A percentile compares a stretch with the other conserved stretches of the same genome.
phyloP scores from a whole-genome alignment of 1,140 invertebrate species.

The Euura lappo region DNA sequence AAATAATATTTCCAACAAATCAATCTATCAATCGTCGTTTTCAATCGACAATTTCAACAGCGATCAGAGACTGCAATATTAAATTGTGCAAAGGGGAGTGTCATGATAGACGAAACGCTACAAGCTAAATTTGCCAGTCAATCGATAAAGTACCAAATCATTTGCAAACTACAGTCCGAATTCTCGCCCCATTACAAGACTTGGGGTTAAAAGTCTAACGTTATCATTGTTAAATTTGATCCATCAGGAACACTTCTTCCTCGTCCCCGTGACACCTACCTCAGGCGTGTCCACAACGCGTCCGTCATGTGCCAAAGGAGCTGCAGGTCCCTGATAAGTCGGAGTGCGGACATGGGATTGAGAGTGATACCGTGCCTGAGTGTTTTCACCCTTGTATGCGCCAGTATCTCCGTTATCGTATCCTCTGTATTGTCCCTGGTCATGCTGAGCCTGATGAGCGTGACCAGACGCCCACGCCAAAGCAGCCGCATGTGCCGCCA shows the following conservation, averaged over 20 bases:
- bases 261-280: constrained; percentile 18
- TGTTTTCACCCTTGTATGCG: constrained; percentile 28
- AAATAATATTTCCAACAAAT: no score
- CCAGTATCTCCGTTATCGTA: constrained; percentile 3
- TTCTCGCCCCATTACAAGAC: no score
- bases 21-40: no score
- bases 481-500: constrained; percentile 21
- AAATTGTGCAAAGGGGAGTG: no score
- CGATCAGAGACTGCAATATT: no score
- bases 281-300: constrained; percentile 59
- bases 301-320: constrained; percentile 57
- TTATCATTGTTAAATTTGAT: no score
- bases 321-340: constrained; percentile 31
- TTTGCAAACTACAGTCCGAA: no score
- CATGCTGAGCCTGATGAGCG: constrained; percentile 54
- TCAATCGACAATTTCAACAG: no score
- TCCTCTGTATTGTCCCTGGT: constrained; percentile 16
- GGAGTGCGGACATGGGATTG: not conserved
- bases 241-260: not conserved
- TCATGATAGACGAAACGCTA: no score
- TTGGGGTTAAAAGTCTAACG: no score
- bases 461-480: constrained; percentile 26
- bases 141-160: no score
- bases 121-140: no score
- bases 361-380: not conserved